Evolutionary conservation across 2,888 invertebrate species (phyloP).

Genomic region (Ellobium chinense): DNA sequence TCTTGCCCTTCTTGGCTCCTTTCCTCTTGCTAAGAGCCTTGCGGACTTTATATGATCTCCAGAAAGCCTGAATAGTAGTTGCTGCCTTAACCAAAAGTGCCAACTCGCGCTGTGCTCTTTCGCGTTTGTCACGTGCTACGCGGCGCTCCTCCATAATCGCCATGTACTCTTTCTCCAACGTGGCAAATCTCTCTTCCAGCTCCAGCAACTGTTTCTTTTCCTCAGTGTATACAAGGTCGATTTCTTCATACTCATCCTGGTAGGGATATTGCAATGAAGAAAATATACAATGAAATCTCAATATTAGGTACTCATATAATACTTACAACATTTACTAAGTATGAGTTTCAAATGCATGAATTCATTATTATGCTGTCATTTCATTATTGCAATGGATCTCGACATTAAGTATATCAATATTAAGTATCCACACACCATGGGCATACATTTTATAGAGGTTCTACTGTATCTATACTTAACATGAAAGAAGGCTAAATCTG

Average conservation of each 20-base stretch:
- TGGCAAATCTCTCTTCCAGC: constrained; percentile 78
- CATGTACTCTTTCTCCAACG: constrained; percentile 76
- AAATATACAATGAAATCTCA: not conserved
- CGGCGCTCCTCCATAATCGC: constrained; percentile 77
- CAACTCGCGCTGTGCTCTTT: constrained; percentile 76
- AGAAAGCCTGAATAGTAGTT: constrained; percentile 79
- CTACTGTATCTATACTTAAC: too few relatives aligned
- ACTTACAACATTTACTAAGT: too few relatives aligned
- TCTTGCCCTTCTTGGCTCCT: constrained; percentile 74
- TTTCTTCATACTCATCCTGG: constrained; percentile 78
- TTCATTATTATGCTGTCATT: too few relatives aligned
- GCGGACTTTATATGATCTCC: constrained; percentile 79
- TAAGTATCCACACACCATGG: too few relatives aligned
- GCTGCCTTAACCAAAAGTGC: constrained; percentile 76
- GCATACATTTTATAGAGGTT: too few relatives aligned
- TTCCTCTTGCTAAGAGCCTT: constrained; percentile 77
- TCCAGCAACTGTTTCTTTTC: constrained; percentile 79
- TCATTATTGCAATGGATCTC: too few relatives aligned
- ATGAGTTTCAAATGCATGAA: too few relatives aligned
- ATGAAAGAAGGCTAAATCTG: too few relatives aligned
- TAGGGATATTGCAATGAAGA: not conserved
- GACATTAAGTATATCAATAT: too few relatives aligned
- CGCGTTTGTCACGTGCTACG: constrained; percentile 74
- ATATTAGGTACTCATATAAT: too few relatives aligned
- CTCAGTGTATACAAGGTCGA: constrained; percentile 77